These are phyloP conservation scores for Dione juno DNA, from an alignment of 2,888 invertebrate genomes.

Conservation along the genomic window DNA sequence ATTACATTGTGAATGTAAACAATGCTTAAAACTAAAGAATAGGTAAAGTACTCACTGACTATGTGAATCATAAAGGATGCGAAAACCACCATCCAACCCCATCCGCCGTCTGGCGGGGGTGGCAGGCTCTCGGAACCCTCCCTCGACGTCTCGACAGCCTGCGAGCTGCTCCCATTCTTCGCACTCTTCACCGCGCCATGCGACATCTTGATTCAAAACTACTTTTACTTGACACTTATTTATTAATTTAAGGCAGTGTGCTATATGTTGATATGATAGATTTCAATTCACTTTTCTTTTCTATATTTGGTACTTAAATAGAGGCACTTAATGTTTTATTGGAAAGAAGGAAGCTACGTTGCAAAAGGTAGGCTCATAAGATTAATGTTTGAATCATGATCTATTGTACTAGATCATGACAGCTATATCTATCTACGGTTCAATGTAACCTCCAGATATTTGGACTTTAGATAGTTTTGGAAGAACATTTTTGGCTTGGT, in stretches of 20 bases:
- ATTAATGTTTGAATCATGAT: conserved; percentile 53
- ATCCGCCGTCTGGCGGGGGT: conserved; percentile 95
- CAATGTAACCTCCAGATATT: conserved; percentile 55
- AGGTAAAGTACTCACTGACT: conserved; percentile 88
- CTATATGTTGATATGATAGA: conserved; percentile 30
- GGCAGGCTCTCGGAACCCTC: conserved; percentile 71
- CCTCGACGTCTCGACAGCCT: conserved; percentile 59
- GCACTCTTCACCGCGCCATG: conserved; percentile 70
- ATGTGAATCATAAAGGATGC: conserved; percentile 98
- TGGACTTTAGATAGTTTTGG: conserved; percentile 39
- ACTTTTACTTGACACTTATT: conserved; percentile 51
- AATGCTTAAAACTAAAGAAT: conserved; percentile 12
- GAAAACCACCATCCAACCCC: conserved; percentile 97
- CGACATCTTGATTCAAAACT: conserved; percentile 62
- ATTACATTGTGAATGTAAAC: background rate
- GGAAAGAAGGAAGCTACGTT: conserved; percentile 45
- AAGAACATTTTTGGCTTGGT: conserved; percentile 44
- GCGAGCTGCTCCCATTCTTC: conserved; percentile 65
- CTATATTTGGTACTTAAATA: conserved; percentile 44
- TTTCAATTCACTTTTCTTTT: conserved; percentile 7
- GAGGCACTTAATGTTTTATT: conserved; percentile 50
- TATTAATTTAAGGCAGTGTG: conserved; percentile 39
- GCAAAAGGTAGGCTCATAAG: conserved; percentile 37
- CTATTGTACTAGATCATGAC: conserved; percentile 67
- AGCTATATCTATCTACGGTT: conserved; percentile 62